These are phyloP conservation scores for Lycia hirtaria DNA, from an alignment of 2,888 invertebrate species.

Conservation along the genomic window DNA sequence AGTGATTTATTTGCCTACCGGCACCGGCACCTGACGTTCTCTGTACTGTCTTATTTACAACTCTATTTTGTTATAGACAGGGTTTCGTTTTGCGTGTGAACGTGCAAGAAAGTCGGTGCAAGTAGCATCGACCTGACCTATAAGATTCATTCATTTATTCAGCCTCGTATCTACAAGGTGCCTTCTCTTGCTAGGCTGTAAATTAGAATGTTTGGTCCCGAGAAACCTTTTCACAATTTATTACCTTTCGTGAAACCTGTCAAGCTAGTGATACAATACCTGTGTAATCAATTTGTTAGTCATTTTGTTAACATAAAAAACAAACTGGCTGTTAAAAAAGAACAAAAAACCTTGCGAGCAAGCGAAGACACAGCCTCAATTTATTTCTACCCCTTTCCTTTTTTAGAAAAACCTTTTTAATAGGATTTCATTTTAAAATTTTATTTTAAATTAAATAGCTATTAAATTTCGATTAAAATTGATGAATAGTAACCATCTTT, in stretches of 20 bases:
- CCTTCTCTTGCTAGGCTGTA: conserved; percentile 1
- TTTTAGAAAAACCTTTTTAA: too few species aligned
- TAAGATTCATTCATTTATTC: conserved; percentile 46
- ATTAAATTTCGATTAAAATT: too few species aligned
- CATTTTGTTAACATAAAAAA: too few species aligned
- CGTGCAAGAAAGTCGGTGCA: conserved; percentile 6
- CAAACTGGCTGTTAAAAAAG: too few species aligned
- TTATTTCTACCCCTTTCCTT: too few species aligned
- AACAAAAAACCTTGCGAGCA: too few species aligned
- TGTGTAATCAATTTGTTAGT: not conserved
- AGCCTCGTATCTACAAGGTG: conserved; percentile 26
- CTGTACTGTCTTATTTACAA: not conserved
- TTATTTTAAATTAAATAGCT: too few species aligned
- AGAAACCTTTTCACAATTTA: conserved; percentile 11
- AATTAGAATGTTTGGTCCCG: conserved; percentile 10
- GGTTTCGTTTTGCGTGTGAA: conserved; percentile 8
- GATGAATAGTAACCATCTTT: too few species aligned
- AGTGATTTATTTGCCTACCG: conserved; percentile 34
- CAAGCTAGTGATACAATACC: not conserved
- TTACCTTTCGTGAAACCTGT: not conserved
- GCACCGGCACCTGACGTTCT: conserved; percentile 8
- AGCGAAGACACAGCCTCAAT: too few species aligned
- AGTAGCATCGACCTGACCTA: conserved; percentile 44
- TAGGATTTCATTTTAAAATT: too few species aligned
- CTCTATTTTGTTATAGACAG: not conserved